Evolutionary conservation across 2,113 vertebrate species (phyloP).

Genomic region (Ellobius talpinus): DNA sequence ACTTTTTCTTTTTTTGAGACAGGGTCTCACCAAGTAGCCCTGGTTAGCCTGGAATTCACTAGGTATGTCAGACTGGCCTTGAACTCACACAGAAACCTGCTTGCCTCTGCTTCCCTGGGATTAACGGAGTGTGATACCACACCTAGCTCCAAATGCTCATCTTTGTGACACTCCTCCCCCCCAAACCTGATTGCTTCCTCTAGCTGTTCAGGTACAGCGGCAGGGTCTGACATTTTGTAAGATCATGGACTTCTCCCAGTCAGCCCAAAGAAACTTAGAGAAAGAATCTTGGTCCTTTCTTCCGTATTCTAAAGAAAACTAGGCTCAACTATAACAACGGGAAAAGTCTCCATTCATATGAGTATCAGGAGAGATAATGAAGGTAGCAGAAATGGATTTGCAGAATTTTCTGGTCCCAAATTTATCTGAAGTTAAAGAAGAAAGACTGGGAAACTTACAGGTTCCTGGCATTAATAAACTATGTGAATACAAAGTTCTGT

Average conservation of each 20-base stretch:
- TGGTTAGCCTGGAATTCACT: not conserved
- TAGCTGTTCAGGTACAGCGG: not conserved
- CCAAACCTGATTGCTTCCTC: not conserved
- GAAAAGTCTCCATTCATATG: not conserved
- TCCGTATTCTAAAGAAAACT: not conserved
- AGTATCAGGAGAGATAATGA: not conserved
- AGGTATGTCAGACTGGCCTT: not conserved
- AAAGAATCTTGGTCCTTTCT: not conserved
- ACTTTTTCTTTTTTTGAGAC: not conserved
- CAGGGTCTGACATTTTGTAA: not conserved
- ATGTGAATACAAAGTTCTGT: not conserved
- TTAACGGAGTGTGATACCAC: too few species aligned
- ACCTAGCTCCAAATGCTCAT: not conserved
- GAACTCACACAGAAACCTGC: not conserved
- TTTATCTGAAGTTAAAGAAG: not conserved
- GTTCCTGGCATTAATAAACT: constrained; percentile 3
- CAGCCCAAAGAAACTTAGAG: not conserved
- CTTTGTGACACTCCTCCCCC: not conserved
- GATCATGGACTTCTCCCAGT: not conserved
- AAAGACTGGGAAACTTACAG: not conserved
- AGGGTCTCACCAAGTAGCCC: not conserved
- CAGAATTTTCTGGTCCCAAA: not conserved
- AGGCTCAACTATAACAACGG: not conserved
- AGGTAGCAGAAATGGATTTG: not conserved
- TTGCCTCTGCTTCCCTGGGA: not conserved